Base-by-base conservation (phyloP, 2,797 vertebrate species). In the Chaunax sp. region DNA sequence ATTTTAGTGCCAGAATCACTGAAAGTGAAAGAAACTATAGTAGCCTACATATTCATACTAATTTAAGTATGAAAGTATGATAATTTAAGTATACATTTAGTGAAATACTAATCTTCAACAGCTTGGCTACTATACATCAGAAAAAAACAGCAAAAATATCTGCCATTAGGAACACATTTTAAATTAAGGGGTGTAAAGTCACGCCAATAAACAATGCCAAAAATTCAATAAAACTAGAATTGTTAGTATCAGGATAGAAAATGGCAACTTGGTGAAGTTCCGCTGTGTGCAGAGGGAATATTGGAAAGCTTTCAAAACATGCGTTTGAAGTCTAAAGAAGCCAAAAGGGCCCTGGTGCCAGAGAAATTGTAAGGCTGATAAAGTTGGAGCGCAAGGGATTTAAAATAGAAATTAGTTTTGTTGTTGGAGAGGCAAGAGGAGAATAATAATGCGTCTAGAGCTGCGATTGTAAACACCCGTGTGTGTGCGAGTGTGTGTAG, bases 321-420 rank as follows among this genome's bases (percentile, higher is more conserved):
- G 61, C 62, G 44, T 69, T 33, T 73, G 58, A 82, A 52, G 28
- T 49, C 3, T 59, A 16, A 58, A 43, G 56, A 72, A 67, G 59
- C 11, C 23, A 54, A 58, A 6, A 33, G 22, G 13, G 6, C 46
- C 8, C 19, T 26, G 25, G 45, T 49, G 64, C 26, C 4, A 43
- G 30, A 70, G 46, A n/a, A 72, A 22, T 69, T 59, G 58, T 28
- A 43, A 69, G 33, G 20, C 30, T 49, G 50, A 76, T 38, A 22
- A 28, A 54, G 60, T 30, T 60, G 12, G 13, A 63, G 20, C 0
- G 2, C 14, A 16, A 55, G 56, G 64, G 58, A 52, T 18, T 50
- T 43, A 52, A 69, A 66, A 57, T 50, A 72, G 44, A 70, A 38
- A 49, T 2, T 5, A 16, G 15, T 35, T 76, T n/a, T 64, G 60